Percentiles rank a stretch among this genome's conserved stretches.
phyloP scores from a whole-genome alignment of 1,140 invertebrate genomes.

The fruit fly (Drosophila melanogaster) region Release_6_plus_ISO1_MT NT_033777.3:14556001-14556500 shows the following conservation, averaged over 20 bases:
- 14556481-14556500: conserved; percentile 3
- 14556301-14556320: conserved; percentile 79
- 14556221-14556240: conserved; percentile 14
- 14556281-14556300: conserved; percentile 68
- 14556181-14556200: conserved; percentile 39
- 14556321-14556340: conserved; percentile 66
- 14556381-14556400: conserved; percentile 62
- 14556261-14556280: conserved; percentile 61
- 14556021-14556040: conserved; percentile 22
- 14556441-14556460: conserved; percentile 23
- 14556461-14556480: conserved; percentile 8
- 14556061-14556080: conserved; percentile 38
- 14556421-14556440: conserved; percentile 59
- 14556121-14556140: conserved; percentile 27
- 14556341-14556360: conserved; percentile 57
- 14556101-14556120: conserved; percentile 56
- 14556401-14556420: conserved; percentile 67
- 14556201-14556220: conserved; percentile 43
- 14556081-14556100: conserved; percentile 60
- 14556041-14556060: conserved; percentile 33
- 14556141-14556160: conserved; percentile 18
- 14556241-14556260: conserved; percentile 35
- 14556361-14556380: conserved; percentile 38
- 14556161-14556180: conserved; percentile 35
- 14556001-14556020: conserved; percentile 21